A percentile compares a stretch with the other conserved stretches of the same genome.
phyloP scores from a whole-genome alignment of 2,113 vertebrate genomes.

The Pangasianodon hypophthalmus region DNA sequence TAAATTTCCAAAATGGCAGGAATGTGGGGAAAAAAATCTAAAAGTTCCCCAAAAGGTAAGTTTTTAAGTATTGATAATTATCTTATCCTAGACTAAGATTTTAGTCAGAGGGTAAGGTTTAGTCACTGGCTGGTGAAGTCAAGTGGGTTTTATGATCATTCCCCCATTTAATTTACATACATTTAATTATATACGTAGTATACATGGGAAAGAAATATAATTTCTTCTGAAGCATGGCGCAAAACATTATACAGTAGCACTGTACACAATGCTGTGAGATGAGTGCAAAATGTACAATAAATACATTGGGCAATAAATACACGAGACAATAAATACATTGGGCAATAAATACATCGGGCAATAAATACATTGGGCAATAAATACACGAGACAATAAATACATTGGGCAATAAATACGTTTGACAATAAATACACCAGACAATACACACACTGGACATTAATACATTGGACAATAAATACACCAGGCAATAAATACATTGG shows the following conservation, averaged over 20 bases:
- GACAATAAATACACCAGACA: too few relatives aligned
- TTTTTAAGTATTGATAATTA: background rate
- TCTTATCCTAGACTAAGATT: background rate
- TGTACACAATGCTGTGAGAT: background rate
- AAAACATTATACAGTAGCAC: background rate
- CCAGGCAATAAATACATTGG: too few relatives aligned
- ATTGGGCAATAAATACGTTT: background rate
- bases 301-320: background rate
- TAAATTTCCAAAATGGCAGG: background rate
- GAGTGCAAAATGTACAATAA: background rate
- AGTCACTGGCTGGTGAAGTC: background rate
- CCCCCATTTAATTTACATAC: background rate
- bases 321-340: background rate
- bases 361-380: too few relatives aligned
- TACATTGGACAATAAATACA: too few relatives aligned
- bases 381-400: background rate
- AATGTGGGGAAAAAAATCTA: background rate
- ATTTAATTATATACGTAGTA: background rate
- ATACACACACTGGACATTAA: too few relatives aligned
- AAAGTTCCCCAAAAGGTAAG: background rate
- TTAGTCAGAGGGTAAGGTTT: background rate
- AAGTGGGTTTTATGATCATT: background rate
- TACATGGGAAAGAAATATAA: background rate
- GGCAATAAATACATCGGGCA: too few relatives aligned
- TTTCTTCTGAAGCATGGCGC: background rate